Conservation (phyloP, 2,797 vertebrate species). For the Podarcis lilfordi region DNA sequence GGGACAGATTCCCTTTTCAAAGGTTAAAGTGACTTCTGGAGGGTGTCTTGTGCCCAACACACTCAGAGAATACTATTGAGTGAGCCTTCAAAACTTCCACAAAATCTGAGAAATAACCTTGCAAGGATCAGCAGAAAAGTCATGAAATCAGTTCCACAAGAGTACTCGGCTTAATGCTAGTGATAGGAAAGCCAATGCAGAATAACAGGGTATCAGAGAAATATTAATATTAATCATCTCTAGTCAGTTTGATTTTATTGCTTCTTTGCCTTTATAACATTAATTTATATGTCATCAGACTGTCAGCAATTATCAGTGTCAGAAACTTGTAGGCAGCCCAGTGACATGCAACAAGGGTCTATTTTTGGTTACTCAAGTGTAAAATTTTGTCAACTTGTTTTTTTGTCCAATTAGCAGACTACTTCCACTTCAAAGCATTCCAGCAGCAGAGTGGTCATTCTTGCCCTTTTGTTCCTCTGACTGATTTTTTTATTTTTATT, state of each 20-base stretch:
- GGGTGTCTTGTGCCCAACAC: neutral
- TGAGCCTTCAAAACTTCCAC: no score
- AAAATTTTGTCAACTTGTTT: slow-evolving; percentile 36
- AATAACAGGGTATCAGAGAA: slow-evolving; percentile 25
- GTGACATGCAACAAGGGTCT: slow-evolving; percentile 13
- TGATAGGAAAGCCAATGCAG: neutral
- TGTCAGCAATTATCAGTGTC: slow-evolving; percentile 7
- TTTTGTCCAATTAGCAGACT: slow-evolving; percentile 21
- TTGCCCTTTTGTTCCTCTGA: slow-evolving; percentile 17
- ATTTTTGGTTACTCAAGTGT: slow-evolving; percentile 13
- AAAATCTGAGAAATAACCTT: neutral
- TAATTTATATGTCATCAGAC: slow-evolving; percentile 2
- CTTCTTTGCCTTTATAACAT: slow-evolving; percentile 13
- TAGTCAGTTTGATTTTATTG: slow-evolving; percentile 31
- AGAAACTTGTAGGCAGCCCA: slow-evolving; percentile 9
- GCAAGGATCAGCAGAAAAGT: neutral
- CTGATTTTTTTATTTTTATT: neutral
- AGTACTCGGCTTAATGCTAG: neutral
- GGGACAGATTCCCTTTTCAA: neutral
- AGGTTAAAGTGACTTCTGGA: neutral
- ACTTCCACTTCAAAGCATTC: slow-evolving; percentile 19
- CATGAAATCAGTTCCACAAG: neutral
- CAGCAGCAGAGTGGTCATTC: neutral
- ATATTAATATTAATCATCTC: slow-evolving; percentile 11
- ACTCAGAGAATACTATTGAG: no score